Conservation (phyloP, 2,888 invertebrate species). For the Orgyia antiqua region DNA sequence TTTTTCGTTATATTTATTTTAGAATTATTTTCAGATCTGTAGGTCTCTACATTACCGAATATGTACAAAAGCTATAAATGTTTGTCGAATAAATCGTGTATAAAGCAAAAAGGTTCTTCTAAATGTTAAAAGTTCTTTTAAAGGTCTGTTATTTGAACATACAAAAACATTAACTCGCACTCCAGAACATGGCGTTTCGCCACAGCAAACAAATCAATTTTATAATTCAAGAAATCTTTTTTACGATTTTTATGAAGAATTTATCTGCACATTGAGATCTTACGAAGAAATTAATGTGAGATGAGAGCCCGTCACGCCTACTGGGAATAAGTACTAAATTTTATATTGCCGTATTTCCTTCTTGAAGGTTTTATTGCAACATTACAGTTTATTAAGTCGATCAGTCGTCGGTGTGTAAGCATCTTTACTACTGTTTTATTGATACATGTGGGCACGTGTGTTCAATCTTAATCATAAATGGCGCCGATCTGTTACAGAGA, state of each 20-base stretch:
- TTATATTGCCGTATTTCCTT: constrained; percentile 19
- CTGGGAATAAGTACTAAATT: constrained; percentile 8
- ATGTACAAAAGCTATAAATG: no score
- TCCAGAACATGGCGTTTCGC: no score
- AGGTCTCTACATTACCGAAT: no score
- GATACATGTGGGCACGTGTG: constrained; percentile 29
- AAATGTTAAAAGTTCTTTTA: no score
- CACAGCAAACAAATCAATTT: no score
- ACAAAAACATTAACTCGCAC: no score
- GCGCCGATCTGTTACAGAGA: constrained; percentile 23
- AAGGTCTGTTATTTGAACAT: no score
- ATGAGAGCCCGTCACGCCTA: constrained; percentile 1
- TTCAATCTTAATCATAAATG: constrained; percentile 30
- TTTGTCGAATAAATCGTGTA: no score
- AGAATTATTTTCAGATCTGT: no score
- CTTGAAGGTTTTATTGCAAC: constrained; percentile 26
- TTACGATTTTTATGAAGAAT: constrained; percentile 9
- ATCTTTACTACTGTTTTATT: constrained; percentile 36
- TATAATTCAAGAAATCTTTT: no score
- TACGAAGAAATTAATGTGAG: constrained; percentile 21
- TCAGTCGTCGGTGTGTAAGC: constrained; percentile 24
- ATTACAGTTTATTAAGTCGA: constrained; percentile 28
- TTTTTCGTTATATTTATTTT: constrained; percentile 2
- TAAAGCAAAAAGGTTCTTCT: no score
- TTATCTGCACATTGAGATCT: constrained; percentile 23